phyloP scores from a whole-genome alignment of 2,888 invertebrate species.

The Hypolimnas misippus region DNA sequence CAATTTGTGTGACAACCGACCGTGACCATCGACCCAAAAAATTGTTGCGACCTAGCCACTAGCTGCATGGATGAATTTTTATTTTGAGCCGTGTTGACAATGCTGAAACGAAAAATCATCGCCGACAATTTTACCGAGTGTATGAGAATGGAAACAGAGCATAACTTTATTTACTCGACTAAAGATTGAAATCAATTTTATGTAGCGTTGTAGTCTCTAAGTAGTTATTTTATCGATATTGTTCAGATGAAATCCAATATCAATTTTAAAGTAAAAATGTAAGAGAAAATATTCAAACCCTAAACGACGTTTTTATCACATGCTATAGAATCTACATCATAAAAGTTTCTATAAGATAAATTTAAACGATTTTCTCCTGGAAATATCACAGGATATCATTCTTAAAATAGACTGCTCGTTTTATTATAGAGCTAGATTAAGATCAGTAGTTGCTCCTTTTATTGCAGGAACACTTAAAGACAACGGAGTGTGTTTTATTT shows the following conservation, averaged over 20 bases:
- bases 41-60: neutral
- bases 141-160: neutral
- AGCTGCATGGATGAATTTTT: neutral
- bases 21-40: neutral
- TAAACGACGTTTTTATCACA: neutral
- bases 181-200: slow-evolving; percentile 8
- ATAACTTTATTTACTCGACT: slow-evolving; percentile 9
- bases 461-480: slow-evolving; percentile 48
- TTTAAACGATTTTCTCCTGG: neutral
- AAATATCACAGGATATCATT: too few species aligned
- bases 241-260: neutral
- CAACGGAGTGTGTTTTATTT: slow-evolving; percentile 55
- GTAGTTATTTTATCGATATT: neutral
- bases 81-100: neutral
- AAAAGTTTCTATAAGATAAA: neutral
- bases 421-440: slow-evolving; percentile 13
- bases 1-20: neutral
- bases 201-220: neutral
- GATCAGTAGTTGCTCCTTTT: slow-evolving; percentile 45
- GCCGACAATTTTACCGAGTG: slow-evolving; percentile 5
- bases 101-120: neutral
- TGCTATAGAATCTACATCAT: neutral
- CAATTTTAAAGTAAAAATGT: neutral
- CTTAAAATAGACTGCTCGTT: neutral
- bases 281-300: neutral